A percentile compares a stretch with the other conserved stretches of the same genome.
Conservation (phyloP, 1,140 invertebrate genomes). For the Ptiloglossa arizonensis region DNA sequence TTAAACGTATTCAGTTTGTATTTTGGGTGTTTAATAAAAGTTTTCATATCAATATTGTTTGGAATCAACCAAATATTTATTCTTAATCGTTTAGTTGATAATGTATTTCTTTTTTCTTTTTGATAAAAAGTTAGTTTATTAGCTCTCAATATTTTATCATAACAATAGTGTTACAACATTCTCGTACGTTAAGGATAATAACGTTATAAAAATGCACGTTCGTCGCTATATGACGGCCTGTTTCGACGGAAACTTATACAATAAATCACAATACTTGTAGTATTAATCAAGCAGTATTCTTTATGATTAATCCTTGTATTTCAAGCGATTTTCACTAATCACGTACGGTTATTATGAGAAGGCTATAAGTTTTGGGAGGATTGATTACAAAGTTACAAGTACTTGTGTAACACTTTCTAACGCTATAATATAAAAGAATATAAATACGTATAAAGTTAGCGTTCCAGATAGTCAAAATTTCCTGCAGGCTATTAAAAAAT, state of each 20-base stretch:
- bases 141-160: slow-evolving; percentile 18
- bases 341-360: not conserved
- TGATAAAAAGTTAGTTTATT: slow-evolving; percentile 49
- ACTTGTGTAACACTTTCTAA: not conserved
- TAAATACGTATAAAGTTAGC: slow-evolving; percentile 28
- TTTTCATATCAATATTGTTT: not conserved
- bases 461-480: not conserved
- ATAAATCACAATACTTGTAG: slow-evolving; percentile 40
- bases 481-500: not conserved
- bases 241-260: slow-evolving; percentile 23
- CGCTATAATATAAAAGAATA: slow-evolving; percentile 29
- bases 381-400: not conserved
- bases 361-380: not conserved
- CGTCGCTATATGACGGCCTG: not conserved
- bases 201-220: slow-evolving; percentile 28
- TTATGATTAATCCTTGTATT: not conserved
- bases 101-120: not conserved
- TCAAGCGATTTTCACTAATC: slow-evolving; percentile 5
- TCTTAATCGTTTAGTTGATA: not conserved
- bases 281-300: slow-evolving; percentile 11
- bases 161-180: slow-evolving; percentile 38
- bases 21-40: not conserved
- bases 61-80: not conserved
- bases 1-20: not conserved
- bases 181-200: slow-evolving; percentile 10